A percentile compares a stretch with the other conserved stretches of the same genome.
Conservation (phyloP, 2,888 invertebrate species). For the Chamaedrilus cognettii region DNA sequence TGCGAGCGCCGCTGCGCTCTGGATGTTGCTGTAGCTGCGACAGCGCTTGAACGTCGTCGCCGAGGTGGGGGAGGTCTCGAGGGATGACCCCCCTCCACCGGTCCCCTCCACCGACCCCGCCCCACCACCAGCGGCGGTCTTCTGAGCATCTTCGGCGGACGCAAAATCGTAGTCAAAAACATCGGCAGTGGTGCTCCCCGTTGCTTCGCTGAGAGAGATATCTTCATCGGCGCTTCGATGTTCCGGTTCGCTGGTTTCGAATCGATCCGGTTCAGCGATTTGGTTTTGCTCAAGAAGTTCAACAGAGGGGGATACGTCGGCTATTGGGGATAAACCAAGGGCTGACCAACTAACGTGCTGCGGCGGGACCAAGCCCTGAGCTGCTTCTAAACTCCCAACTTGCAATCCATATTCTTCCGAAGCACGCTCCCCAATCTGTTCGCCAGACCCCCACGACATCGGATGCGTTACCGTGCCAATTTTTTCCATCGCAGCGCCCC, state of each 20-base stretch:
- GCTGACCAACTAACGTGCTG: too few relatives aligned
- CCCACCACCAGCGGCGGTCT: too few relatives aligned
- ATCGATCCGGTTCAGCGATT: too few relatives aligned
- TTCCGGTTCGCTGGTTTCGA: too few relatives aligned
- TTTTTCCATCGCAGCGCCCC: too few relatives aligned
- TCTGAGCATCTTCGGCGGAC: conserved; percentile 6
- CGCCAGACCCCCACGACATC: background rate
- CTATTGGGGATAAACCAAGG: too few relatives aligned
- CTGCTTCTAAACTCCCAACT: background rate
- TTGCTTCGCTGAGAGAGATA: background rate
- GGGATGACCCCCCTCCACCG: background rate
- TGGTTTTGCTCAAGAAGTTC: too few relatives aligned
- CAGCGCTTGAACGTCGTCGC: conserved; percentile 20
- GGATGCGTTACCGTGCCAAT: too few relatives aligned
- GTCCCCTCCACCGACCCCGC: background rate
- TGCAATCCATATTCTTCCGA: too few relatives aligned
- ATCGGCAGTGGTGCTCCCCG: background rate
- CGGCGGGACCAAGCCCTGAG: background rate
- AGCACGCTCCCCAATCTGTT: background rate
- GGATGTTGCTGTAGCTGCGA: conserved; percentile 29
- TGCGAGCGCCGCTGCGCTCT: conserved; percentile 7
- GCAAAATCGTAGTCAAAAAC: background rate
- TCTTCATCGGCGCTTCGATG: background rate
- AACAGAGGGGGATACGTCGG: background rate
- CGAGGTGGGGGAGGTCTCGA: conserved; percentile 14